Conservation (phyloP, 2,113 vertebrate species). For the Zosterops pallidus region DNA sequence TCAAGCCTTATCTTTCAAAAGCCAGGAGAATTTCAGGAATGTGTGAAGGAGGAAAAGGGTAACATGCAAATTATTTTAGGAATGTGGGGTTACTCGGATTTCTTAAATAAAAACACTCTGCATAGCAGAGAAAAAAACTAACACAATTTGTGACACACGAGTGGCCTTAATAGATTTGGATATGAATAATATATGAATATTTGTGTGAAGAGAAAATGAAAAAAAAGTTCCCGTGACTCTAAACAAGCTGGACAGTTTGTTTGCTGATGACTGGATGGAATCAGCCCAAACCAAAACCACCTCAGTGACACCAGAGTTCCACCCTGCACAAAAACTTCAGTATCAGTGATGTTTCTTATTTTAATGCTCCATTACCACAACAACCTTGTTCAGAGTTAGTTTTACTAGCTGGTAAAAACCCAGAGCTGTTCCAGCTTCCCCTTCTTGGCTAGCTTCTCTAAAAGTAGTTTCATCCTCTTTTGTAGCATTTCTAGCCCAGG, state of each 20-base stretch:
- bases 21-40: background rate
- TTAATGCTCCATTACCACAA: background rate
- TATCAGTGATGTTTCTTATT: background rate
- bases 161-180: background rate
- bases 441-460: background rate
- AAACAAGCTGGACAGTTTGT: background rate
- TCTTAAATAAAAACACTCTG: background rate
- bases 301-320: background rate
- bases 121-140: background rate
- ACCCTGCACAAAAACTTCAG: accelerated
- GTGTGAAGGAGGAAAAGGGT: background rate
- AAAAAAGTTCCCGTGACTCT: background rate
- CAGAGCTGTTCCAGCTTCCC: background rate
- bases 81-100: background rate
- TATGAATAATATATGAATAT: background rate
- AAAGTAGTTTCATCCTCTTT: background rate
- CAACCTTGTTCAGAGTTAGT: background rate
- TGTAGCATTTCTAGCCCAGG: background rate
- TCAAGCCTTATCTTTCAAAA: background rate
- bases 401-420: background rate
- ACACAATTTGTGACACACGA: background rate
- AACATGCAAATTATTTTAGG: background rate
- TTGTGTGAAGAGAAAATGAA: background rate
- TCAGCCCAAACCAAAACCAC: background rate
- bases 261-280: background rate